Percentiles rank a stretch among this genome's conserved stretches.
These are phyloP conservation scores for Peribatodes rhomboidaria DNA, from an alignment of 2,888 invertebrate genomes.

Conservation along the genomic window DNA sequence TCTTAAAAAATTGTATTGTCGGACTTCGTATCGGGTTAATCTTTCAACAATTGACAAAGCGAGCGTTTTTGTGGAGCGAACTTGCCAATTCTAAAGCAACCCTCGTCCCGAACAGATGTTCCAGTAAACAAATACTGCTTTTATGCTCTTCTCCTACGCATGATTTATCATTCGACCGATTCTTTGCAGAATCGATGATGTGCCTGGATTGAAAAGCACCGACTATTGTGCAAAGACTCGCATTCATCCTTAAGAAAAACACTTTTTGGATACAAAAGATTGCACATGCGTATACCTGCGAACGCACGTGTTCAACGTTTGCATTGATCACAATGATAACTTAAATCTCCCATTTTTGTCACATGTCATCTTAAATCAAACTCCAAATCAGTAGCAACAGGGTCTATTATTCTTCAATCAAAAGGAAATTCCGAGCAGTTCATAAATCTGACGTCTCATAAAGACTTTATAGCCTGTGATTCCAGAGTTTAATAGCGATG, in stretches of 20 bases:
- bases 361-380: constrained; percentile 61
- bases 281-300: constrained; percentile 84
- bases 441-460: constrained; percentile 60
- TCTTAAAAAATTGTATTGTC: constrained; percentile 67
- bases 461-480: constrained; percentile 67
- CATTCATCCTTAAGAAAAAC: constrained; percentile 75
- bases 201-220: constrained; percentile 65
- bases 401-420: constrained; percentile 56
- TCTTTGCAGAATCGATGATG: constrained; percentile 76
- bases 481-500: constrained; percentile 63
- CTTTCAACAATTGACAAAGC: constrained; percentile 78
- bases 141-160: constrained; percentile 79
- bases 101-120: constrained; percentile 78
- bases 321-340: constrained; percentile 71
- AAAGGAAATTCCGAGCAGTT: constrained; percentile 57
- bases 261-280: constrained; percentile 75
- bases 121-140: constrained; percentile 77
- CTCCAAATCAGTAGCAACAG: constrained; percentile 54
- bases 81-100: constrained; percentile 70
- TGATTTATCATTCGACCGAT: constrained; percentile 72
- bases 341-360: constrained; percentile 50
- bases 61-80: constrained; percentile 65
- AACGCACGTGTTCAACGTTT: constrained; percentile 83
- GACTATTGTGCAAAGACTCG: constrained; percentile 81
- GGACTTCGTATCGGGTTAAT: constrained; percentile 81